These are phyloP conservation scores for Drosophila mayri DNA, from an alignment of 1,140 invertebrate species.

Conservation along the genomic window DNA sequence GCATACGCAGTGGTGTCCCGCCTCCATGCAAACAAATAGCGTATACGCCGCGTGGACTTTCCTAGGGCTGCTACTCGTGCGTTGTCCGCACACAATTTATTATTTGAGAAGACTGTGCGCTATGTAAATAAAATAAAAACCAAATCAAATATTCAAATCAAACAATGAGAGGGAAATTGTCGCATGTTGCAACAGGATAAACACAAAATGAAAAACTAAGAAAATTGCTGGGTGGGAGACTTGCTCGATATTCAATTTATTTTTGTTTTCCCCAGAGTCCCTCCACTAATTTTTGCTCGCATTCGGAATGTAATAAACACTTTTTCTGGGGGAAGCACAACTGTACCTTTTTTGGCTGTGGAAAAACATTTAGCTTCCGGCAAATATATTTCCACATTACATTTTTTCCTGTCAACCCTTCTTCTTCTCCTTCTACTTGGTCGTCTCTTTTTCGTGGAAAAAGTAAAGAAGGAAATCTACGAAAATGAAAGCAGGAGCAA, in stretches of 20 bases:
- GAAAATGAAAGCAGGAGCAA: constrained; percentile 35
- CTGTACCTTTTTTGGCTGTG: constrained; percentile 52
- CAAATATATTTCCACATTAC: constrained; percentile 72
- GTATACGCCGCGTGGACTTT: constrained; percentile 12
- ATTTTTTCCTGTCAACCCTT: constrained; percentile 27
- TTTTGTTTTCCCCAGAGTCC: constrained; percentile 5
- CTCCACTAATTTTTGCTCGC: constrained; percentile 37
- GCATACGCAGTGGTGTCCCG: background rate
- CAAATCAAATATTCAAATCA: constrained; percentile 51
- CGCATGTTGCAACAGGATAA: constrained; percentile 41
- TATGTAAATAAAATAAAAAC: constrained; percentile 43
- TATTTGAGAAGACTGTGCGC: constrained; percentile 30
- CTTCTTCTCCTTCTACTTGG: background rate
- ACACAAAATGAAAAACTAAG: constrained; percentile 11
- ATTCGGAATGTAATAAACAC: constrained; percentile 27
- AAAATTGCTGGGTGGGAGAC: background rate
- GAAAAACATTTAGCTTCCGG: constrained; percentile 75
- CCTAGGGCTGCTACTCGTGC: background rate
- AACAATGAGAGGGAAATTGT: constrained; percentile 59
- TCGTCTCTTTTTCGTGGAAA: constrained; percentile 46
- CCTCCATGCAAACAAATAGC: background rate
- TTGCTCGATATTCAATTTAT: constrained; percentile 47
- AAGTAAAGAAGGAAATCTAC: constrained; percentile 20
- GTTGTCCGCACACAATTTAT: constrained; percentile 21
- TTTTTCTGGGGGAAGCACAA: constrained; percentile 43